phyloP scores from a whole-genome alignment of 2,113 vertebrate genomes.

The Paradisaea rubra region DNA sequence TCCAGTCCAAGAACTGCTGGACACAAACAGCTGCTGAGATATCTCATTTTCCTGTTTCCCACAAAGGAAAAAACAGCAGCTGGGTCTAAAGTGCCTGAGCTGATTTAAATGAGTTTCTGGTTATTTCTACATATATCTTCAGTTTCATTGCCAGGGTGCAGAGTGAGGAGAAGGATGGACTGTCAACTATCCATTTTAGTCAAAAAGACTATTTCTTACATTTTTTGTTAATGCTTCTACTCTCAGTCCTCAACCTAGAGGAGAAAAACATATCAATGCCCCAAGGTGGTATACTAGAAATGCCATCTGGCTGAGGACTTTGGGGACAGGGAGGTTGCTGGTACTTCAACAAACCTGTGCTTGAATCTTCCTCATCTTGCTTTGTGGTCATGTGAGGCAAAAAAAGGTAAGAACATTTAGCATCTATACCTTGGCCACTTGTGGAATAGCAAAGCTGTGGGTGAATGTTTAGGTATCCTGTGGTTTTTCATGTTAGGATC shows the following conservation, averaged over 20 bases:
- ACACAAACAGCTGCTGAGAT: conserved; percentile 38
- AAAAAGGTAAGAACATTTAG: conserved; percentile 15
- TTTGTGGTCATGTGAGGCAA: background rate
- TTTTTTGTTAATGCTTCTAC: background rate
- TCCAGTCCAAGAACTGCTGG: conserved; percentile 25
- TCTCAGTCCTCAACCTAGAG: background rate
- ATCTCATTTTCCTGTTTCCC: conserved; percentile 56
- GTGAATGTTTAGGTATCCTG: background rate
- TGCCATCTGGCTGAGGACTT: background rate
- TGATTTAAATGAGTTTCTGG: background rate
- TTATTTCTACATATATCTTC: background rate
- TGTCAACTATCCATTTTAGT: background rate
- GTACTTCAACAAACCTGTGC: background rate
- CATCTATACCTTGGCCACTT: background rate
- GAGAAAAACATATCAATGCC: background rate
- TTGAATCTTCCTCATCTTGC: background rate
- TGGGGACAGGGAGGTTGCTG: background rate
- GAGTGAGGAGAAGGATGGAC: background rate
- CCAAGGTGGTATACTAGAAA: background rate
- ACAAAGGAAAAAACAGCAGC: conserved; percentile 53
- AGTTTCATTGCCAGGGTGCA: background rate
- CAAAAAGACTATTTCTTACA: background rate
- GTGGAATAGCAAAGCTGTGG: background rate
- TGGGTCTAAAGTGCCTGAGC: background rate
- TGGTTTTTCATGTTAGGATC: background rate